These are phyloP conservation scores for Grammomys surdaster DNA, from an alignment of 2,113 vertebrate genomes.

Conservation along the genomic window DNA sequence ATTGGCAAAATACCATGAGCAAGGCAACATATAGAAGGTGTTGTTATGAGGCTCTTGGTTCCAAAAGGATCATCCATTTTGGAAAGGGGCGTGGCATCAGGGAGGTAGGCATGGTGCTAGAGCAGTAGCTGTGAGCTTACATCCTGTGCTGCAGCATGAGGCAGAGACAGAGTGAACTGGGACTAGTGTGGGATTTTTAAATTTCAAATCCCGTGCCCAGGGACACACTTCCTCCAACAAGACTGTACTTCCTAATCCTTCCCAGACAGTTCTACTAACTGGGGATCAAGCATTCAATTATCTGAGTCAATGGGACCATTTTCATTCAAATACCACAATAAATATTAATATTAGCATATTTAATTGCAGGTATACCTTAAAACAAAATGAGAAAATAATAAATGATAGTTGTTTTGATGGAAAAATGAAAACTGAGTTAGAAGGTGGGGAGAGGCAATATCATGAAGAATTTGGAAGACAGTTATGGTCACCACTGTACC, in stretches of 20 bases:
- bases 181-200: neutral
- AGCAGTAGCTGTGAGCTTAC: neutral
- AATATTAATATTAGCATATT: neutral
- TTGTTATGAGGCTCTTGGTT: neutral
- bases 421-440: neutral
- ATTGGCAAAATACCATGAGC: neutral
- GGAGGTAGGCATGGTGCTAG: neutral
- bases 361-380: neutral
- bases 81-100: neutral
- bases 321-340: neutral
- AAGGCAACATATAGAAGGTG: neutral
- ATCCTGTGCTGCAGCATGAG: neutral
- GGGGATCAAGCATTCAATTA: neutral
- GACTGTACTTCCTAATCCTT: neutral
- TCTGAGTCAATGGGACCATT: neutral
- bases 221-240: neutral
- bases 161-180: neutral
- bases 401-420: neutral
- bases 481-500: neutral
- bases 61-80: neutral
- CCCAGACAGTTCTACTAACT: neutral
- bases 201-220: neutral
- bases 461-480: neutral
- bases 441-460: neutral
- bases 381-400: neutral